Conservation (phyloP, 1,140 invertebrate species). For the Pentalonia nigronervosa region DNA sequence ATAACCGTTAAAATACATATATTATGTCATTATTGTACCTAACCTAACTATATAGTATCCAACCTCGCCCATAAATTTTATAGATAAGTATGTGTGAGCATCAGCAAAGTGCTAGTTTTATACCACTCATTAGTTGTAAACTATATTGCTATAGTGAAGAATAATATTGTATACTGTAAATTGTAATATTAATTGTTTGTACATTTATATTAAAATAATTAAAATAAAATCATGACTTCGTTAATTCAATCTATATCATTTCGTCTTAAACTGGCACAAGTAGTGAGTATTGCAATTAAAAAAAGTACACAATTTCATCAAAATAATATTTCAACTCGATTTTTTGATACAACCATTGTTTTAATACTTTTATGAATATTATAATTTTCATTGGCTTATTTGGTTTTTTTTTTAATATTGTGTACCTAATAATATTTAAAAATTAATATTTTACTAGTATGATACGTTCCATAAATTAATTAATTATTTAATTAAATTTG, state of each 20-base stretch:
- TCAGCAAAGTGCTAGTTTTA: neutral
- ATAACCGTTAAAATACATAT: neutral
- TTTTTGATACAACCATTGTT: neutral
- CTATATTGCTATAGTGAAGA: slow-evolving; percentile 1
- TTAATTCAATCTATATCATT: neutral
- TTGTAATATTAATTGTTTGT: neutral
- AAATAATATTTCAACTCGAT: neutral
- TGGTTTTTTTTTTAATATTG: neutral
- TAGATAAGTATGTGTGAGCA: slow-evolving; percentile 1
- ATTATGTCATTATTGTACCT: neutral
- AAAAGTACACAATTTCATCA: neutral
- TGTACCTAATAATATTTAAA: neutral
- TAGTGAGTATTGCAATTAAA: slow-evolving; percentile 18
- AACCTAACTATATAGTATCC: neutral
- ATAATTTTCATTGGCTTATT: neutral
- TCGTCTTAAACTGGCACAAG: slow-evolving; percentile 40
- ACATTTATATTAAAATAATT: neutral
- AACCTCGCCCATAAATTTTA: slow-evolving; percentile 34
- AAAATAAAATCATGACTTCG: slow-evolving; percentile 24
- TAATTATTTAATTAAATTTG: neutral
- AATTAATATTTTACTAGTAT: neutral
- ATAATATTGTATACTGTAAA: neutral
- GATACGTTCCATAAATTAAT: neutral
- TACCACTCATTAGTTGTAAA: neutral
- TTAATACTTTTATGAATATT: neutral